Base-by-base conservation (phyloP, 2,888 invertebrate species). In the Pteria penguin region DNA sequence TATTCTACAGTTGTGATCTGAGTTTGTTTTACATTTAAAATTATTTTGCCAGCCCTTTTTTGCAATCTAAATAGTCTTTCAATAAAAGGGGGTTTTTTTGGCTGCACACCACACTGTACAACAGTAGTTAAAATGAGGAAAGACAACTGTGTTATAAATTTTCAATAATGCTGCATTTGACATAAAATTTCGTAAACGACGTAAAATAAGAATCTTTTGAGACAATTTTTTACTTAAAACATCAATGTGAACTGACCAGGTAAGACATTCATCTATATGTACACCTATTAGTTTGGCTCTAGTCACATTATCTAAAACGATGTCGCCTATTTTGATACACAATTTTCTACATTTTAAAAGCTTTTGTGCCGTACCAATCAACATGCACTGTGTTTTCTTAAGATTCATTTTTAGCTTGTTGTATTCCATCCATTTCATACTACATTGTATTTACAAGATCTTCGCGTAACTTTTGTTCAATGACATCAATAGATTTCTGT, bases 341-440 rank as follows among this genome's bases (percentile, higher is more conserved):
- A 52, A 5, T 54, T 67, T 27, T 54, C 54, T 52, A 54, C 27
- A 67, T 68, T 68, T 68, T 22, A 22, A 31, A 18, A 68, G 22
- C 33, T 31, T 55, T 22, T 68, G 68, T 32, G n/a, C 33, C 24
- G 68, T 57, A 27, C 68, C 57, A 24, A 68, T 57, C n/a, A 58
- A 5, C 68, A 68, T 57, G 55, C 68, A 68, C 33, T 68, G 68
- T 1, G 57, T 57, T 68, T 68, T 68, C 22, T 68, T 68, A 3
- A 68, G 26, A 31, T 57, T 57, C 68, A 55, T 55, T 18, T 18
- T 68, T 24, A 32, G 55, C 54, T 68, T 68, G 32, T 68, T 68
- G 2, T 32, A 5, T 29, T 57, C 32, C 68, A 57, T 32, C 57
- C 68, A 68, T 18, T 32, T 31, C 1, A 62, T 62, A 24, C n/a